A percentile compares a stretch with the other conserved stretches of the same genome.
These are phyloP conservation scores for Oceanodroma leucorhoa DNA, from an alignment of 2,797 vertebrate species.

Conservation along the genomic window DNA sequence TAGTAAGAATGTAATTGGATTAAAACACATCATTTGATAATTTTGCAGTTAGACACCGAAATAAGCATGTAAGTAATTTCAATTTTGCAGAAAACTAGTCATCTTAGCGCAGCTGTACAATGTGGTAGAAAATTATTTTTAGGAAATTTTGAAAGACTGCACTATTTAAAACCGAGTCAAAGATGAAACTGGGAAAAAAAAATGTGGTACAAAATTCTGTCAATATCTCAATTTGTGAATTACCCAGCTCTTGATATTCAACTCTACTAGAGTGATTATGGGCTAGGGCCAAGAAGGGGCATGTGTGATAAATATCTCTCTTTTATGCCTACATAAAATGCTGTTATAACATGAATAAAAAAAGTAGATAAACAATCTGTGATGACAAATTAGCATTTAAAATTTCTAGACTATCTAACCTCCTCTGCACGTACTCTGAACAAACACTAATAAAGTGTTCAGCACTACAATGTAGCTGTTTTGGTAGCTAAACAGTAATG, in stretches of 20 bases:
- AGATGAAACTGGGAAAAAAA: background rate
- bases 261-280: background rate
- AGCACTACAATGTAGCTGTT: constrained; percentile 35
- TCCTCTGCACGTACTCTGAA: constrained; percentile 43
- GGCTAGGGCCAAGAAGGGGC: background rate
- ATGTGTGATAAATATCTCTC: background rate
- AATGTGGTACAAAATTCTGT: background rate
- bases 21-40: constrained; percentile 72
- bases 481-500: constrained; percentile 37
- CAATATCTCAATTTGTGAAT: background rate
- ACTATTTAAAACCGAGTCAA: background rate
- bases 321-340: background rate
- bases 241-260: background rate
- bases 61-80: constrained; percentile 63
- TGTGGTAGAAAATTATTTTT: background rate
- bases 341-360: constrained; percentile 10
- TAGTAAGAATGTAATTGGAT: constrained; percentile 70
- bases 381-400: constrained; percentile 56
- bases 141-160: constrained; percentile 17
- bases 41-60: constrained; percentile 67
- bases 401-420: constrained; percentile 50
- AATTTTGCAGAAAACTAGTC: constrained; percentile 71
- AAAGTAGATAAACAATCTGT: constrained; percentile 47
- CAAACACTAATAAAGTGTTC: constrained; percentile 53
- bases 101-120: constrained; percentile 8